phyloP scores from a whole-genome alignment of 2,888 invertebrate genomes.

The Axea sp. region DNA sequence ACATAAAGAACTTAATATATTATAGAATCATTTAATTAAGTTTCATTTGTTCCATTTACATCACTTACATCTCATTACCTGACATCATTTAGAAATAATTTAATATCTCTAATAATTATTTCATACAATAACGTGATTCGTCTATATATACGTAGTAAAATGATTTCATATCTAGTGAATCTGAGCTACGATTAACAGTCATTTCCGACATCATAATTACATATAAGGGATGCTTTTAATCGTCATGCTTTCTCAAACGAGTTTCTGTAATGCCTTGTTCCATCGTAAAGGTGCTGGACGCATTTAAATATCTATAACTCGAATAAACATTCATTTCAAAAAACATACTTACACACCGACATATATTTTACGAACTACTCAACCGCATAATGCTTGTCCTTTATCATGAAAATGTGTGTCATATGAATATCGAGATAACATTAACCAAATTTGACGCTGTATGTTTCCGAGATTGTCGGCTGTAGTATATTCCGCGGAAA shows the following conservation, averaged over 20 bases:
- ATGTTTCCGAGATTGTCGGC: conserved; percentile 43
- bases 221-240: conserved; percentile 19
- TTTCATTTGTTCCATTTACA: no score
- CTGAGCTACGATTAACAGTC: conserved; percentile 13
- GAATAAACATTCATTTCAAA: conserved; percentile 47
- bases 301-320: conserved; percentile 37
- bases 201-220: conserved; percentile 5
- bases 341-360: conserved; percentile 29
- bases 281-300: conserved; percentile 3
- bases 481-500: conserved; percentile 46
- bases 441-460: conserved; percentile 62
- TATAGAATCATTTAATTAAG: no score
- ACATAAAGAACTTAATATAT: no score
- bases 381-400: conserved; percentile 51
- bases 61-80: no score
- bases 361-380: conserved; percentile 38
- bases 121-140: no score
- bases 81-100: no score
- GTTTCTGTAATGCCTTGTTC: conserved; percentile 4
- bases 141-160: conserved; percentile 15
- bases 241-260: not conserved
- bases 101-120: no score
- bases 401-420: conserved; percentile 60
- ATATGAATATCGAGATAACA: conserved; percentile 63
- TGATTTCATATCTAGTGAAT: conserved; percentile 23